phyloP scores from a whole-genome alignment of 2,797 vertebrate genomes.

The Halcyon chelicuti region DNA sequence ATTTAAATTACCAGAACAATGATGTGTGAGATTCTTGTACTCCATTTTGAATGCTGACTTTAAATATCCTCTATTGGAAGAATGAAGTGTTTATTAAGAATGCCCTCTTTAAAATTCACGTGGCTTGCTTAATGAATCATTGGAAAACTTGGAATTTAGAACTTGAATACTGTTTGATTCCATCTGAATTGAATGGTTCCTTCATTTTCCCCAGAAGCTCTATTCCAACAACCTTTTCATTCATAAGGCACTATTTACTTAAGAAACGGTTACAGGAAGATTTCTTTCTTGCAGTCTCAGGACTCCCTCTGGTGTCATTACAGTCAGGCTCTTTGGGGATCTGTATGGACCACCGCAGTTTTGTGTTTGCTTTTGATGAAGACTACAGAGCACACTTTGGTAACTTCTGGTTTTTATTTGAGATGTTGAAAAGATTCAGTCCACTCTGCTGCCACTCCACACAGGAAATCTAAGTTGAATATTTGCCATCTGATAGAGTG shows the following conservation, averaged over 20 bases:
- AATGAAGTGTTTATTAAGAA: neutral
- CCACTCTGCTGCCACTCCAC: too few relatives aligned
- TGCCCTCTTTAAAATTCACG: neutral
- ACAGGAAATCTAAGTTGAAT: neutral
- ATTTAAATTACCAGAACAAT: neutral
- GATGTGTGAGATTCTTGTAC: neutral
- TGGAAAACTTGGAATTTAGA: conserved; percentile 12
- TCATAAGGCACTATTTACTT: neutral
- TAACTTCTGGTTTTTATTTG: neutral
- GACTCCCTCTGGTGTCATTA: conserved; percentile 73
- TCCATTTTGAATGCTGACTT: conserved; percentile 40
- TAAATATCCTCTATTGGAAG: conserved; percentile 11
- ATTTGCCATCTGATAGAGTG: neutral
- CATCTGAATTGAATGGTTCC: neutral
- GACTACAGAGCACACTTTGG: neutral
- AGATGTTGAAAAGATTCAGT: neutral
- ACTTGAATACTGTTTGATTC: neutral
- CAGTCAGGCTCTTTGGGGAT: neutral
- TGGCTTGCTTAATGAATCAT: neutral
- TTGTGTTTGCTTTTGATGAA: neutral
- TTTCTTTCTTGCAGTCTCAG: conserved; percentile 32
- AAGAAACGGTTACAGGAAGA: neutral
- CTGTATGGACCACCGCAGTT: neutral
- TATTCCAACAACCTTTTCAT: neutral
- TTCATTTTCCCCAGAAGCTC: neutral